Conservation (phyloP, 2,888 invertebrate species). For the Nycteola revayana region DNA sequence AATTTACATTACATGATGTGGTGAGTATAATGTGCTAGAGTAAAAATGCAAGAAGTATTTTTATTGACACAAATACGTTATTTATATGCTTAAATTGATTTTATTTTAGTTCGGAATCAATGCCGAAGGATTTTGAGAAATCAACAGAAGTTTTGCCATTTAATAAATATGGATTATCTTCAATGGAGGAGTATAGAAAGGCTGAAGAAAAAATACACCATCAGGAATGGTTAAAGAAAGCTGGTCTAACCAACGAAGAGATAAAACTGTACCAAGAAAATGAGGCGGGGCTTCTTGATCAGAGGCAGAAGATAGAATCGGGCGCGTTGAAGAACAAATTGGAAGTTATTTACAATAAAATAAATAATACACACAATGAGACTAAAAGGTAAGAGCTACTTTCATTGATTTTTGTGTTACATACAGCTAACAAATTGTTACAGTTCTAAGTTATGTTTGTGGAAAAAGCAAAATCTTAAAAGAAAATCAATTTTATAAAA, state of each 20-base stretch:
- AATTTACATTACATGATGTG: too few relatives aligned
- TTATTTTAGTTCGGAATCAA: conserved; percentile 54
- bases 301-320: conserved; percentile 55
- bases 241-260: conserved; percentile 73
- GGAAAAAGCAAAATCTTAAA: too few relatives aligned
- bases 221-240: conserved; percentile 69
- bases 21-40: conserved; percentile 14
- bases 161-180: conserved; percentile 65
- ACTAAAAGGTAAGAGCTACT: conserved; percentile 46
- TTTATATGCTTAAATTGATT: not conserved
- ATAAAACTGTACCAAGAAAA: conserved; percentile 73
- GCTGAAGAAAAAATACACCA: conserved; percentile 58
- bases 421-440: too few relatives aligned
- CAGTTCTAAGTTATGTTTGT: too few relatives aligned
- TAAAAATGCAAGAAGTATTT: too few relatives aligned
- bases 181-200: conserved; percentile 64
- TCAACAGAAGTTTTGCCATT: conserved; percentile 65
- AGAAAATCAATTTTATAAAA: too few relatives aligned
- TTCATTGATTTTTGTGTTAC: too few relatives aligned
- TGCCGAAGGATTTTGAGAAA: conserved; percentile 67
- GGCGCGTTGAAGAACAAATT: conserved; percentile 52
- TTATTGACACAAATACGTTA: not conserved
- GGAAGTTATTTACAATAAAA: conserved; percentile 55
- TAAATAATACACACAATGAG: conserved; percentile 42
- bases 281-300: conserved; percentile 57